These are phyloP conservation scores for Alectoris magna DNA, from an alignment of 2,797 vertebrate genomes.

Conservation along the genomic window DNA sequence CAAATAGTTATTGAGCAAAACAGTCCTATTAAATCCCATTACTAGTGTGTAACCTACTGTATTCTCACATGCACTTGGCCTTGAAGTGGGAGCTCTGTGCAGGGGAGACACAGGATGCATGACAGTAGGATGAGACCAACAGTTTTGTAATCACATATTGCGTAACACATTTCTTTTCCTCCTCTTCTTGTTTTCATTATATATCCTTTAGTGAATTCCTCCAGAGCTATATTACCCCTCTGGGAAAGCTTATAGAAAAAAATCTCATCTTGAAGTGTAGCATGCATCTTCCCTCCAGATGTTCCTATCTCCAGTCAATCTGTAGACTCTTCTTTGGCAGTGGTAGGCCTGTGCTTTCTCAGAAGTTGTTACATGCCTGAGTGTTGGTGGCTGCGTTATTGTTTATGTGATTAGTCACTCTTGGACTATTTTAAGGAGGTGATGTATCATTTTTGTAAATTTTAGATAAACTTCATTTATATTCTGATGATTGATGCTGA, in stretches of 20 bases:
- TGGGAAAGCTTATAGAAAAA: neutral
- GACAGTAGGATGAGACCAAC: neutral
- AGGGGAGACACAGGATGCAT: neutral
- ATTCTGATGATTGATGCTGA: slow-evolving; percentile 44
- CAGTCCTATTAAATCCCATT: neutral
- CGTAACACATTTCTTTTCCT: neutral
- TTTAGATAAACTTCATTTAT: slow-evolving; percentile 57
- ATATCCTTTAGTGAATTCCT: neutral
- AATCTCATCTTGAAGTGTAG: neutral
- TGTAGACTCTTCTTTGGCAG: slow-evolving; percentile 9
- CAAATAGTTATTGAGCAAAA: neutral
- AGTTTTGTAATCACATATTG: neutral
- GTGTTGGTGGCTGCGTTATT: slow-evolving; percentile 44
- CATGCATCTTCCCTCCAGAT: slow-evolving; percentile 39
- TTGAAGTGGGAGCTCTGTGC: neutral
- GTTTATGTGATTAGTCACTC: slow-evolving; percentile 62
- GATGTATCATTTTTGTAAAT: slow-evolving; percentile 54
- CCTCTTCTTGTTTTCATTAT: neutral
- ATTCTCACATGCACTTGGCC: neutral
- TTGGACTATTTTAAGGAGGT: slow-evolving; percentile 59
- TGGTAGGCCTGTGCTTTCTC: slow-evolving; percentile 45
- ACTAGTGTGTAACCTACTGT: neutral
- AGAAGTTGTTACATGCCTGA: slow-evolving; percentile 37
- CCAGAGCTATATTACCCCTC: slow-evolving; percentile 11
- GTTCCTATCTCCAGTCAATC: neutral